phyloP scores from a whole-genome alignment of 2,113 vertebrate species.

The Alligator sinensis region DNA sequence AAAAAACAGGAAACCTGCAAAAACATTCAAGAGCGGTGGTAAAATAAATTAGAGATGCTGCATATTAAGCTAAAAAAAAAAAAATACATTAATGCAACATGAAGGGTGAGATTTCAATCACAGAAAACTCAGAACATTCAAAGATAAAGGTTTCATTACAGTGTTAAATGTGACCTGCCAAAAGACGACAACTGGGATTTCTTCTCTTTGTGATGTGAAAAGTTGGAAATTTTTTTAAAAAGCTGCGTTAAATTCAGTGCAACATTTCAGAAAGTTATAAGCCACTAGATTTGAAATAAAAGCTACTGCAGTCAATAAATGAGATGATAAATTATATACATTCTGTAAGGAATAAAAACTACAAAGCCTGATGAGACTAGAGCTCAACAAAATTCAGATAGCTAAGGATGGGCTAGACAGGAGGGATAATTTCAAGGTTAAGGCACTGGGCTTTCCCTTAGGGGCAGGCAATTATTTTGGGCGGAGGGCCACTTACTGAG shows the following conservation, averaged over 20 bases:
- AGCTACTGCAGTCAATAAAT: not conserved
- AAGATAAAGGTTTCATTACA: not conserved
- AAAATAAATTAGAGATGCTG: slow-evolving; percentile 63
- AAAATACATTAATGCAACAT: slow-evolving; percentile 38
- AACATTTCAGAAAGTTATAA: not conserved
- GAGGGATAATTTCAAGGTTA: not conserved
- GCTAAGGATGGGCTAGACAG: not conserved
- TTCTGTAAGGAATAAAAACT: slow-evolving; percentile 7
- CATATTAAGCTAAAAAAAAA: slow-evolving; percentile 11
- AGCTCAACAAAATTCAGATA: not conserved
- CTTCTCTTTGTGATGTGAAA: not conserved
- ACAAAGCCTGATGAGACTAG: not conserved
- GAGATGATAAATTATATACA: not conserved
- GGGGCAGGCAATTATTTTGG: not conserved
- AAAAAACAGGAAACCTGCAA: slow-evolving; percentile 56
- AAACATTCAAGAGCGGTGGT: slow-evolving; percentile 43
- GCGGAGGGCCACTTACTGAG: no score
- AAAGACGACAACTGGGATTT: not conserved
- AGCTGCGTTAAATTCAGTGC: not conserved
- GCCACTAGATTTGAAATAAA: not conserved
- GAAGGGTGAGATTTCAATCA: slow-evolving; percentile 18
- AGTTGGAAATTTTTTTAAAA: not conserved
- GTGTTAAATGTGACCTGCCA: slow-evolving; percentile 25
- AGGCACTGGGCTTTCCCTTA: not conserved
- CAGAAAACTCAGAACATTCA: not conserved